Conservation (phyloP, 2,113 vertebrate species). For the Isichthys henryi region DNA sequence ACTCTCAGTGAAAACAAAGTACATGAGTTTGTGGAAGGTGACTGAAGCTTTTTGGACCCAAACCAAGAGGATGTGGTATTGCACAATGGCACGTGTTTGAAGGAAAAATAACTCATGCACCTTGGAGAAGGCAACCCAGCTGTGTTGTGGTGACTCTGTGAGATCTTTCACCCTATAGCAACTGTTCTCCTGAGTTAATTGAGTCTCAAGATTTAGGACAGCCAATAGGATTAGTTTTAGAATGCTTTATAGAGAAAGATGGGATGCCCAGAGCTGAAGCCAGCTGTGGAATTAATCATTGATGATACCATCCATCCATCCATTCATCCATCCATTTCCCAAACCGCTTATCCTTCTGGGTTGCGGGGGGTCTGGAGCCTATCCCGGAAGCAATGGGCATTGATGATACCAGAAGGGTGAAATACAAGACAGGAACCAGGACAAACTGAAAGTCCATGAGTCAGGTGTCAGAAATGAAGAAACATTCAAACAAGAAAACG, state of each 20-base stretch:
- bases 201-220: neutral
- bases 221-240: neutral
- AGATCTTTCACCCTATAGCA: neutral
- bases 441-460: neutral
- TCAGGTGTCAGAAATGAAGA: neutral
- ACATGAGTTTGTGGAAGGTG: too few relatives aligned
- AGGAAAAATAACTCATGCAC: neutral
- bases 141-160: neutral
- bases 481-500: neutral
- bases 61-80: neutral
- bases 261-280: neutral
- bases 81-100: neutral
- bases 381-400: neutral
- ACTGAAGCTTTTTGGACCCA: neutral
- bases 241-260: neutral
- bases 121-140: neutral
- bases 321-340: too few relatives aligned
- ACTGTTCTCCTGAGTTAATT: neutral
- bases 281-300: neutral
- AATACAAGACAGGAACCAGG: neutral
- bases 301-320: neutral
- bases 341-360: too few relatives aligned
- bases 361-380: too few relatives aligned
- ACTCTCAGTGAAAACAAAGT: too few relatives aligned
- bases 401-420: neutral